Conservation (phyloP, 92 coral and sea anemone species). For the Zoanthus solanderi region DNA sequence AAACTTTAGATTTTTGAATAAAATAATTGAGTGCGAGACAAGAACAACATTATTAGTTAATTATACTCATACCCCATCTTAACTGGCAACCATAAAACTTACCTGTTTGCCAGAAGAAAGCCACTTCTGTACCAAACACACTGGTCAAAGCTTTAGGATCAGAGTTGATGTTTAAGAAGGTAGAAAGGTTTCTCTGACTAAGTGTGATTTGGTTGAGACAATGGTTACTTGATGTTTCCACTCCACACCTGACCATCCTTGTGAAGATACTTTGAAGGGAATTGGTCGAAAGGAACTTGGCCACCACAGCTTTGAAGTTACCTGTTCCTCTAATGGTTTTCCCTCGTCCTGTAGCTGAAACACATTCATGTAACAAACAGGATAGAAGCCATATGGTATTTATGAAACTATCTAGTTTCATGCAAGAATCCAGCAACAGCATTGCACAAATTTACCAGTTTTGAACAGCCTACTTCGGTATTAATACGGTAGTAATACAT, state of each 20-base stretch:
- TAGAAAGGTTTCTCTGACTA: conserved; percentile 78
- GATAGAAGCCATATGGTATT: neutral
- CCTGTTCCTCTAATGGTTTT: conserved; percentile 58
- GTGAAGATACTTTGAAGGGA: conserved; percentile 76
- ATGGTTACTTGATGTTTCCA: conserved; percentile 17
- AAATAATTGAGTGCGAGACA: too few relatives aligned
- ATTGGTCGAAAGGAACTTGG: conserved; percentile 91
- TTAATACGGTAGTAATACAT: too few relatives aligned
- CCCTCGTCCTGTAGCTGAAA: conserved; percentile 41
- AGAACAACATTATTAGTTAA: too few relatives aligned
- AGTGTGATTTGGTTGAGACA: conserved; percentile 44
- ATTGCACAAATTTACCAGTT: too few relatives aligned
- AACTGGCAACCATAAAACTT: conserved; percentile 38
- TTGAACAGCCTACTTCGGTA: too few relatives aligned
- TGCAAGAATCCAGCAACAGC: neutral
- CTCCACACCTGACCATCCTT: conserved; percentile 64
- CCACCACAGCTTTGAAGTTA: conserved; percentile 76
- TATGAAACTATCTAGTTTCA: too few relatives aligned
- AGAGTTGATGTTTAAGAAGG: conserved; percentile 72
- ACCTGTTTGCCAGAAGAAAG: conserved; percentile 94
- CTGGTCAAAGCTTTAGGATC: conserved; percentile 91
- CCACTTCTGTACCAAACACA: conserved; percentile 80
- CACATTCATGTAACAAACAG: neutral
- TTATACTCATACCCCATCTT: too few relatives aligned
- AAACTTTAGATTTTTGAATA: too few relatives aligned